Evolutionary conservation across 2,888 invertebrate species (phyloP).

Genomic region (Oscheius onirici): DNA sequence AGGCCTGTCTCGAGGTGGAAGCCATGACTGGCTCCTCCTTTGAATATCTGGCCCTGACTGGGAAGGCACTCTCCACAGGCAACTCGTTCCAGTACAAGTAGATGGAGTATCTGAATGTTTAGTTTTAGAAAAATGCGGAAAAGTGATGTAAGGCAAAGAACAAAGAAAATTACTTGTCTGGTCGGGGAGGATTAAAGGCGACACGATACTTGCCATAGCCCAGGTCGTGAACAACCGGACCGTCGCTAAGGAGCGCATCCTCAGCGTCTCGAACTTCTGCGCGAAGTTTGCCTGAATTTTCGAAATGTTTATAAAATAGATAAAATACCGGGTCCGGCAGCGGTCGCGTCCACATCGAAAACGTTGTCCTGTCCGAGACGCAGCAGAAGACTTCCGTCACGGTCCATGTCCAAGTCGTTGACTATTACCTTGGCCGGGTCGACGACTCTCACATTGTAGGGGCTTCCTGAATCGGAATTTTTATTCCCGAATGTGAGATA

Average conservation of each 20-base stretch:
- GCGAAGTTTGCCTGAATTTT: slow-evolving; percentile 62
- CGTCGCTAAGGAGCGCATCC: slow-evolving; percentile 59
- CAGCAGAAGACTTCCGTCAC: slow-evolving; percentile 64
- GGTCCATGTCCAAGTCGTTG: slow-evolving; percentile 57
- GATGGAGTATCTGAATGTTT: slow-evolving; percentile 55
- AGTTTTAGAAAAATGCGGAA: too few relatives aligned
- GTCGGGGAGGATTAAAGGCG: slow-evolving; percentile 54
- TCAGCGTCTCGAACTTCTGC: slow-evolving; percentile 70
- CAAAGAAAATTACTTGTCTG: slow-evolving; percentile 37
- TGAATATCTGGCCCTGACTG: slow-evolving; percentile 58
- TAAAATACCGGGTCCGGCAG: slow-evolving; percentile 68
- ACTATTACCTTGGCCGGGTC: slow-evolving; percentile 67
- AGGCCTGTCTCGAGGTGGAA: slow-evolving; percentile 21
- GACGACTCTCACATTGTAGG: slow-evolving; percentile 61
- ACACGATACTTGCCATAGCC: slow-evolving; percentile 68
- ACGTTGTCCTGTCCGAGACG: slow-evolving; percentile 60
- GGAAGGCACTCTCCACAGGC: slow-evolving; percentile 68
- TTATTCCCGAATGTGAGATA: background rate
- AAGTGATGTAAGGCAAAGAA: too few relatives aligned
- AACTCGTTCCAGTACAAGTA: slow-evolving; percentile 68
- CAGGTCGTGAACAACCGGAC: slow-evolving; percentile 62
- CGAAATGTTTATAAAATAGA: background rate
- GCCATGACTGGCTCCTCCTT: slow-evolving; percentile 36
- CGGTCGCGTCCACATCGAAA: slow-evolving; percentile 69
- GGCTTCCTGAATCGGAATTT: background rate